Evolutionary conservation across 2,113 vertebrate genomes (phyloP), one percentile per base, ranked within the genome.

Genomic region (Pseudonaja textilis): DNA sequence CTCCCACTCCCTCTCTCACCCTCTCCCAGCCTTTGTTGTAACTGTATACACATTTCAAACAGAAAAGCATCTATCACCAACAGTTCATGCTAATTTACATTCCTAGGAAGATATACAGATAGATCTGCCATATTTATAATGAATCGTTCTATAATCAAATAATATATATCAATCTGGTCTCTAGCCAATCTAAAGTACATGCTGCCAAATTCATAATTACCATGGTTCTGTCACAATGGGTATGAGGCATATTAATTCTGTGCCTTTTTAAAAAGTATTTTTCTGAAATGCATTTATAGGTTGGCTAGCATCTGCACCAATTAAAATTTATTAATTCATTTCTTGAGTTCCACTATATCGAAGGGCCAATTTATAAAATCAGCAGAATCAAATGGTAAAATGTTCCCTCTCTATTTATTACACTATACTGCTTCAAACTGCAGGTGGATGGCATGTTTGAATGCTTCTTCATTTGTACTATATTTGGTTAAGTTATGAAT

Each of bases 81-180:
- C 94, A 95, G 87, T 96, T 96, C 95, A 92, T 93, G 89, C 91
- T 94, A 95, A 94, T 96, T 96, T 96, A 91, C 88, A 96, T 96
- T 69, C 90, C 69, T 85, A 91, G 93, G 95, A 96, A 94, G 93
- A 92, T 93, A 96, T 55, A 81, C 88, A 96, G 86, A 94, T 91
- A 95, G 91, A 95, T 92, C 89, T 95, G 94, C 91, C 93, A 91
- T 92, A 95, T 95, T 96, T 96, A 89, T 93, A 95, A 96, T 95
- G 93, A 93, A 95, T 96, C 26, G 42, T 94, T 95, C 96, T 96
- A 94, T 96, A 96, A 96, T 94, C 96, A 95, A 93, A 96, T 91
- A 90, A 54, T 89, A n/a, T 95, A 56, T 91, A 94, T 94, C 95
- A 93, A 93, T 39, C 89, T 95, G 94, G 95, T 95, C 81, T 95